These are phyloP conservation scores for Emys orbicularis DNA, from an alignment of 2,797 vertebrate genomes.

Conservation along the genomic window DNA sequence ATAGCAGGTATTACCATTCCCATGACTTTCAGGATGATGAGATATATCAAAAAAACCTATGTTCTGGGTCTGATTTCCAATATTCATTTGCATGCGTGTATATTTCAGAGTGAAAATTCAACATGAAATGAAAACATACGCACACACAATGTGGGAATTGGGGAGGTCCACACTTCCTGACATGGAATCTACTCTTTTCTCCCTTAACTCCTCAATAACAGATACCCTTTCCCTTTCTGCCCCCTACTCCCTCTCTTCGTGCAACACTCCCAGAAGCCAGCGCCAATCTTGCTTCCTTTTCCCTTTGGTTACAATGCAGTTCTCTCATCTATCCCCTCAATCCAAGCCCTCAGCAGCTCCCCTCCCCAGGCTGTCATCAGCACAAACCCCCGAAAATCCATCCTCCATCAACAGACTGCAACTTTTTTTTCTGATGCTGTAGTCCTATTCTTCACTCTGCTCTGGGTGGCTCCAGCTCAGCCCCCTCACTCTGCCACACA, in stretches of 20 bases:
- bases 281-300: fast-evolving
- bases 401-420: neutral
- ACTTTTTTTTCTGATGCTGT: neutral
- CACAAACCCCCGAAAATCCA: neutral
- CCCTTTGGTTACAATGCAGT: neutral
- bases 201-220: neutral
- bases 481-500: neutral
- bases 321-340: neutral
- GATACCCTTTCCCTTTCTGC: neutral
- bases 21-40: neutral
- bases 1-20: neutral
- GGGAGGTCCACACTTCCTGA: neutral
- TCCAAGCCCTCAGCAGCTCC: neutral
- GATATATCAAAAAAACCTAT: neutral
- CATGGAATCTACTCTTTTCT: neutral
- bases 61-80: neutral
- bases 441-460: neutral
- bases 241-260: neutral
- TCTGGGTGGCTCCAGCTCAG: neutral
- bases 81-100: slow-evolving; percentile 18
- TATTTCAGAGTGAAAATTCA: slow-evolving; percentile 53
- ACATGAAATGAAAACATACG: slow-evolving; percentile 23
- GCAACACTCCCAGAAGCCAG: fast-evolving
- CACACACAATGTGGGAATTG: slow-evolving; percentile 5
- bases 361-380: neutral